Evolutionary conservation across 2,797 vertebrate species (phyloP).

Genomic region (Arrhamphus sclerolepis): DNA sequence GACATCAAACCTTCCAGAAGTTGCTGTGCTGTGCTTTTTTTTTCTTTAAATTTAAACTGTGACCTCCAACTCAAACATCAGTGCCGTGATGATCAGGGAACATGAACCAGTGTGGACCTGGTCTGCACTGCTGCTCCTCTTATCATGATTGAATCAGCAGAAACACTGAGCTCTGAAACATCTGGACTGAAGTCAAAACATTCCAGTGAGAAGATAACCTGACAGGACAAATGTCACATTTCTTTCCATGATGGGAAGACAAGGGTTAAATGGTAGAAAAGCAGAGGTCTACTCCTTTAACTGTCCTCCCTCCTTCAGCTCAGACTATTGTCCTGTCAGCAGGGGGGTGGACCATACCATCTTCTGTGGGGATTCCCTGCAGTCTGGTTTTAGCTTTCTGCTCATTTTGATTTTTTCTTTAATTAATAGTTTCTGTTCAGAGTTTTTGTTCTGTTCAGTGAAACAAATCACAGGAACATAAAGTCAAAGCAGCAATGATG

Average conservation of each 20-base stretch:
- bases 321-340: slow-evolving; percentile 1
- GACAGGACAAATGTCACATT: accelerated
- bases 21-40: no score
- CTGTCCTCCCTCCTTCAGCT: slow-evolving; percentile 2
- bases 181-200: not conserved
- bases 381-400: no score
- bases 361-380: not conserved
- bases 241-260: not conserved
- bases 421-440: no score
- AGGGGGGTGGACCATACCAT: slow-evolving; percentile 15
- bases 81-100: not conserved
- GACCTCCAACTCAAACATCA: no score
- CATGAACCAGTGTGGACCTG: not conserved
- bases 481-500: no score
- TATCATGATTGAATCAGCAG: slow-evolving; percentile 1
- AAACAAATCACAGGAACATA: no score
- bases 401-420: no score
- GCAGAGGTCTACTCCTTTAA: slow-evolving; percentile 13
- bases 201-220: not conserved
- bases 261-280: slow-evolving; percentile 6
- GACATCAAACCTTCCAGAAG: no score
- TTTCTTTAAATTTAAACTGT: no score
- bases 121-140: accelerated
- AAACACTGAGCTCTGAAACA: not conserved
- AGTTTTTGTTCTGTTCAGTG: no score